phyloP scores from a whole-genome alignment of 2,888 invertebrate genomes.

The Chrysomela aeneicollis region DNA sequence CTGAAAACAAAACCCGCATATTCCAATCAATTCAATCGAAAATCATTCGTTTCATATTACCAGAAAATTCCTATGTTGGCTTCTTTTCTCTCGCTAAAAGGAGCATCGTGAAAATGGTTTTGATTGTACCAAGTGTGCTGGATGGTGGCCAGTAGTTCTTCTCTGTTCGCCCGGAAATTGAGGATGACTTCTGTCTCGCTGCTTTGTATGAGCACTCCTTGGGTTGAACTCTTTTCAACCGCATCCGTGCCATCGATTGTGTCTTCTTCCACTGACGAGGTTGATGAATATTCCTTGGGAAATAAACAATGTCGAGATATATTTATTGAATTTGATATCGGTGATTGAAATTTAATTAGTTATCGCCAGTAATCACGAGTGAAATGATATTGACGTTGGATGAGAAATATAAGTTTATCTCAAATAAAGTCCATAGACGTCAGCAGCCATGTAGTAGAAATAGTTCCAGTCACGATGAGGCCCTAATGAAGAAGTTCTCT shows the following conservation, averaged over 20 bases:
- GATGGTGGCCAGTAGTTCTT: conserved; percentile 48
- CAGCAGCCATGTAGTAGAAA: no score
- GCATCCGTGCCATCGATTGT: conserved; percentile 16
- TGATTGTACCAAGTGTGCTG: conserved; percentile 55
- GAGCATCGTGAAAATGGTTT: conserved; percentile 46
- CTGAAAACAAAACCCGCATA: conserved; percentile 40
- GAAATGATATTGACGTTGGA: no score
- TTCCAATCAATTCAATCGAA: no score
- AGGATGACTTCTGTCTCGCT: conserved; percentile 40
- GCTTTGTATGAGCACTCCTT: conserved; percentile 33
- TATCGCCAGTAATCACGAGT: no score
- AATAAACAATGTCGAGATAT: conserved; percentile 18
- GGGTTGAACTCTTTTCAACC: conserved; percentile 3
- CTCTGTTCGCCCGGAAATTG: conserved; percentile 45
- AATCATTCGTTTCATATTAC: conserved; percentile 41
- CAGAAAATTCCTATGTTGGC: conserved; percentile 56
- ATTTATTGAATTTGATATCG: no score
- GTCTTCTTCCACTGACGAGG: conserved; percentile 33
- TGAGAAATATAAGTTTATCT: no score
- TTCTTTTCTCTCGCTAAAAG: conserved; percentile 50
- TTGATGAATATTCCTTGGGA: conserved; percentile 36
- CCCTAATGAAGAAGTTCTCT: no score
- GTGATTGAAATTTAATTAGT: no score
- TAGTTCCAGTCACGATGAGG: no score
- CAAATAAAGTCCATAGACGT: no score